Base-by-base conservation (phyloP, 2,888 invertebrate species). In the Pharmacophagus antenor region DNA sequence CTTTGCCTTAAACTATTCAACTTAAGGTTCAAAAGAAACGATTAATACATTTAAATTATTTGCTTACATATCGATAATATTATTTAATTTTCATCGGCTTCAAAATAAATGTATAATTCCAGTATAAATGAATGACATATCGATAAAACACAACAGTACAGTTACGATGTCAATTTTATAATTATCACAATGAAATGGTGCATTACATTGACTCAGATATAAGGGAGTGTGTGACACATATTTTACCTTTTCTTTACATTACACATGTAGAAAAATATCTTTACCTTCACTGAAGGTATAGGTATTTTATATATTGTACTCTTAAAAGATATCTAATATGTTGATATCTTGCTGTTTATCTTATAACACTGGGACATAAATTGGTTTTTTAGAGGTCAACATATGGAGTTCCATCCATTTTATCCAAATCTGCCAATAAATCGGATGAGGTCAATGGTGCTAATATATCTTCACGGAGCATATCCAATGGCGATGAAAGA, bases 281-380 rank as follows among this genome's bases (percentile, higher is more conserved):
- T 77, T 70, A 70, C 88, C 88, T 89, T 87, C 89, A 89, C 79
- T 87, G 88, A 89, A 89, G 89, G 89, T 84, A 84, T 80, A 77
- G 76, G 77, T 77, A 69, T 68, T 72, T n/a, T n/a, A n/a, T n/a
- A 82, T 73, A 82, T 88, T 84, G 88, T 86, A 88, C 86, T 84
- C 80, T 75, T 74, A 77, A 76, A 67, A 76, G 78, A 83, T 81
- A 82, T 79, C 80, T 76, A 82, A 77, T 74, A 76, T 68, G 75
- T 73, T 72, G 75, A 78, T 74, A 81, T 81, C 80, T 74, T 51
- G 52, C 63, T 68, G 80, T 85, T 85, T 82, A 85, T 83, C 80
- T 75, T 64, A 72, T 76, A 82, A 74, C 68, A 66, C 73, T 80
- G 64, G 66, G 46, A 76, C 74, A 76, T 81, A 69, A 77, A 70